Evolutionary conservation across 2,113 vertebrate species (phyloP).

Genomic region (Anolis carolinensis): DNA sequence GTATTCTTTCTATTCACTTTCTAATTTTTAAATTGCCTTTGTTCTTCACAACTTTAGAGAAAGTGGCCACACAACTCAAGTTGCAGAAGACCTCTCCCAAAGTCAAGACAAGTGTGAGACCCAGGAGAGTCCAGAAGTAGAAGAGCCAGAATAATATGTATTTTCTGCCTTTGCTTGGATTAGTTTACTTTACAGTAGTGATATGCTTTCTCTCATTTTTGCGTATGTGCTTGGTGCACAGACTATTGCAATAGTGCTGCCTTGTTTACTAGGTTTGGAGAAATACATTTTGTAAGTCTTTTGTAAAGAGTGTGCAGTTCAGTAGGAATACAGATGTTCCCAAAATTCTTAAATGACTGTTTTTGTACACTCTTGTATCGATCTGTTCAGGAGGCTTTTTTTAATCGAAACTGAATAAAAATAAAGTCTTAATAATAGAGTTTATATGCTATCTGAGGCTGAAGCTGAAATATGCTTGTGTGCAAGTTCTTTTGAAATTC

Average conservation of each 20-base stretch:
- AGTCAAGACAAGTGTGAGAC: constrained; percentile 55
- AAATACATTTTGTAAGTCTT: constrained; percentile 66
- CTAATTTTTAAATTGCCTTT: constrained; percentile 8
- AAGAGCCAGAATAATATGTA: constrained; percentile 41
- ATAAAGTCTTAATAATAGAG: background rate
- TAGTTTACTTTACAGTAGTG: constrained; percentile 3
- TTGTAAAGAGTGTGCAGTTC: constrained; percentile 49
- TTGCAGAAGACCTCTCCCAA: constrained; percentile 48
- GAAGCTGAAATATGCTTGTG: background rate
- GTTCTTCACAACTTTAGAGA: constrained; percentile 49
- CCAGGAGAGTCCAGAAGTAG: constrained; percentile 72
- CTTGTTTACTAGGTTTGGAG: constrained; percentile 62
- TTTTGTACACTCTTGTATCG: constrained; percentile 20
- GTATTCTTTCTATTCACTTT: background rate
- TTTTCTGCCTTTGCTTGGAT: constrained; percentile 21
- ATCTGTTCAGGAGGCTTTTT: too few species aligned
- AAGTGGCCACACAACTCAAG: constrained; percentile 39
- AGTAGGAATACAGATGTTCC: constrained; percentile 49
- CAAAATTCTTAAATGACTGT: constrained; percentile 41
- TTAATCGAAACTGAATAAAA: constrained; percentile 33
- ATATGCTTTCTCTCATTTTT: constrained; percentile 7
- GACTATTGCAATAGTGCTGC: constrained; percentile 20
- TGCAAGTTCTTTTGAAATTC: background rate
- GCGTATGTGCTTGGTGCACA: constrained; percentile 46
- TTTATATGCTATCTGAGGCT: background rate